Evolutionary conservation across 1,140 invertebrate genomes (phyloP), one percentile per base, ranked within the genome.

Genomic region (Mylabris phalerata): DNA sequence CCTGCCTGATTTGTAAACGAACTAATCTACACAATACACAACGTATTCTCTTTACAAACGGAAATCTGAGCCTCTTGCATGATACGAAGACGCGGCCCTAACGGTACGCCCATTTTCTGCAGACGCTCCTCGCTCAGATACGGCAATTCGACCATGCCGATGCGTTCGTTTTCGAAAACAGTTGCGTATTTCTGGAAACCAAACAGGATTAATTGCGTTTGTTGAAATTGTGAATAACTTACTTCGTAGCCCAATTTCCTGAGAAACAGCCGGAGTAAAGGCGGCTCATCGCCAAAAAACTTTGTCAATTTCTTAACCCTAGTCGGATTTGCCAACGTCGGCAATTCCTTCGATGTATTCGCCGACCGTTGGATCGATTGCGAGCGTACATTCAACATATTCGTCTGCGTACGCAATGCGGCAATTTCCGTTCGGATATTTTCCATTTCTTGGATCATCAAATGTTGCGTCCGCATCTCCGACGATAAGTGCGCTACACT

Each of bases 231-330:
- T 19, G 19, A 1, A 1, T 19, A 56, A 52, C 26, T 77, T 78
- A 94, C 92, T 85, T 95, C 92, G 78, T 95, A 96, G 63, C 92
- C 92, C 57, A 96, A 81, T 79, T 92, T 92, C 75, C 92, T 88
- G 43, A 96, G 80, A 77, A 95, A 95, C 24, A 95, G 80, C 73
- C 91, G 81, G 71, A 96, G 83, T 41, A 95, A 80, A 9, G 92
- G 92, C 27, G 92, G 92, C 71, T 96, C 93, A 73, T 93, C 89
- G 9, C 92, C 92, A 77, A 95, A 96, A 81, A 95, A 95, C 77
- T 93, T 93, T 39, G 84, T 91, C 43, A 92, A 79, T 62, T 90
- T 87, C 70, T 89, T 89, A 0, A 92, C 88, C 57, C 88, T 78
- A 50, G 84, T 87, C 0, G 92, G 92, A 77, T 93, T 93, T 25